Percentiles rank a stretch among this genome's conserved stretches.
Evolutionary conservation across 1,140 invertebrate species (phyloP).

Genomic region (Lordiphosa mommai): DNA sequence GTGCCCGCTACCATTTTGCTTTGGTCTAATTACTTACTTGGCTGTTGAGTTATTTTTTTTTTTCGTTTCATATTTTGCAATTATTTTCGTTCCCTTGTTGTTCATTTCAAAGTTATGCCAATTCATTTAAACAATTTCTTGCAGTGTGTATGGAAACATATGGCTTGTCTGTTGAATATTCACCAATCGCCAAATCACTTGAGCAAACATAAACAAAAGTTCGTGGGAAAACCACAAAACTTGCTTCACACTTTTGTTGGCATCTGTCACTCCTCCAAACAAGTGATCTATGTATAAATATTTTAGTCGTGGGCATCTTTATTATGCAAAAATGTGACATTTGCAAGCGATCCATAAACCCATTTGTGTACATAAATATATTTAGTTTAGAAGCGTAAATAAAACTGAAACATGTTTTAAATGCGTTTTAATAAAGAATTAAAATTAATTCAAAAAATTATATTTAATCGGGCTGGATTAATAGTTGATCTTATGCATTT

Average conservation of each 20-base stretch:
- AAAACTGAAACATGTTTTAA: constrained; percentile 29
- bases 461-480: no score
- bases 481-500: no score
- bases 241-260: constrained; percentile 27
- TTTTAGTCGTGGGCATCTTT: constrained; percentile 5
- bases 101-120: constrained; percentile 9
- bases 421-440: constrained; percentile 27
- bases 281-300: constrained; percentile 3
- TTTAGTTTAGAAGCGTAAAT: not conserved
- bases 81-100: constrained; percentile 11
- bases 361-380: not conserved
- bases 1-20: not conserved
- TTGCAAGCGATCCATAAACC: constrained; percentile 18
- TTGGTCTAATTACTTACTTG: constrained; percentile 47
- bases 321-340: constrained; percentile 35
- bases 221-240: constrained; percentile 53
- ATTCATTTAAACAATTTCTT: constrained; percentile 10
- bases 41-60: constrained; percentile 11
- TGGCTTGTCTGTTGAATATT: constrained; percentile 2
- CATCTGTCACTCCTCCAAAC: constrained; percentile 1
- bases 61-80: not conserved
- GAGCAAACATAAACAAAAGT: constrained; percentile 24
- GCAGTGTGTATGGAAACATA: constrained; percentile 33
- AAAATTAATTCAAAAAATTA: no score
- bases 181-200: constrained; percentile 42